Evolutionary conservation across 2,113 vertebrate species (phyloP).

Genomic region (Hemiprocne comata): DNA sequence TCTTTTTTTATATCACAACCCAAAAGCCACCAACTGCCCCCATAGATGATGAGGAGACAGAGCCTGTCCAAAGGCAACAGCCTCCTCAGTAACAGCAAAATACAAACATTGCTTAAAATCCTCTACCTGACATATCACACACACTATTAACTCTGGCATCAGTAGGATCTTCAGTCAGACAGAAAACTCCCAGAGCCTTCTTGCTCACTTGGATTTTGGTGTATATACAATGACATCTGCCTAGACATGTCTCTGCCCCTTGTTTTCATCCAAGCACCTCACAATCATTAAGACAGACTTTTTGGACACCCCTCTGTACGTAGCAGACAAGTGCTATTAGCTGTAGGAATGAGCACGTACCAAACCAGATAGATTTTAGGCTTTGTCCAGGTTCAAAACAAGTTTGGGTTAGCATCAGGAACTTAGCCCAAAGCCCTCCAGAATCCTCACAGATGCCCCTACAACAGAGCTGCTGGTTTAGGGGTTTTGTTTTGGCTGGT

Average conservation of each 20-base stretch:
- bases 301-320: background rate
- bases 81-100: background rate
- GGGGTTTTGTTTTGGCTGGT: background rate
- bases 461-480: background rate
- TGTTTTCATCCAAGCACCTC: background rate
- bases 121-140: background rate
- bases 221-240: background rate
- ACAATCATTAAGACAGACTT: background rate
- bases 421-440: background rate
- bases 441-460: background rate
- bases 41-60: background rate
- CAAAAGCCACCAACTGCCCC: background rate
- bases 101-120: background rate
- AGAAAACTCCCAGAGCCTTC: background rate
- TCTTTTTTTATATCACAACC: background rate
- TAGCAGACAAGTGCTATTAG: background rate
- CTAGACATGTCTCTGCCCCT: background rate
- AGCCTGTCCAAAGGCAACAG: background rate
- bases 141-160: background rate
- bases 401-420: background rate
- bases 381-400: background rate
- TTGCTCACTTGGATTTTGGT: background rate
- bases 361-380: background rate
- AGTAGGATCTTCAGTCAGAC: background rate
- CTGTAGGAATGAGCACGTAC: background rate